These are phyloP conservation scores for Tenebrio molitor DNA, from an alignment of 1,140 invertebrate genomes.

Conservation along the genomic window DNA sequence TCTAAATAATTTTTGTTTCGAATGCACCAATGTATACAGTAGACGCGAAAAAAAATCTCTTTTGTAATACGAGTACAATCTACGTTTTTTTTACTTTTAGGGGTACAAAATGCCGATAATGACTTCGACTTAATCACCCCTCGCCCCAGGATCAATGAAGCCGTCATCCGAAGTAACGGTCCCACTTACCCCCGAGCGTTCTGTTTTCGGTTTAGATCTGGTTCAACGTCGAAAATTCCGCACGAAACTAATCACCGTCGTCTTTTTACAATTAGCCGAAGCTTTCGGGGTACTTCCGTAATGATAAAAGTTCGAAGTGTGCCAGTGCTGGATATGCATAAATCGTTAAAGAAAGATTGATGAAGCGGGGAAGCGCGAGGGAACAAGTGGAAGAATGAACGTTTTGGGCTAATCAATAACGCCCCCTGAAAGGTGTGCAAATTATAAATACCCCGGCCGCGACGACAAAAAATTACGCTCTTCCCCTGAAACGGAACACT, in stretches of 20 bases:
- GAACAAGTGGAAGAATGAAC: conserved; percentile 25
- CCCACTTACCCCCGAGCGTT: too few relatives aligned
- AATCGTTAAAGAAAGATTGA: conserved; percentile 49
- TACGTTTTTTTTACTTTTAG: too few relatives aligned
- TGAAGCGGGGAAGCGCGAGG: conserved; percentile 17
- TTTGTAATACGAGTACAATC: too few relatives aligned
- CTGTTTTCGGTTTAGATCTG: too few relatives aligned
- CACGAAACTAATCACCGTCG: conserved; percentile 2
- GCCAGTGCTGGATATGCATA: conserved; percentile 43
- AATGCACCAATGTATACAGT: too few relatives aligned
- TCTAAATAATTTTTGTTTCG: too few relatives aligned
- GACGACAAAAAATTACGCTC: conserved; percentile 10
- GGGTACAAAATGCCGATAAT: too few relatives aligned
- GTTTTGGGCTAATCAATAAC: conserved; percentile 43
- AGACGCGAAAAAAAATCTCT: too few relatives aligned
- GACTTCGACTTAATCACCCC: neutral
- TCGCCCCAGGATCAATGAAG: neutral
- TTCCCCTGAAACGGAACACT: neutral
- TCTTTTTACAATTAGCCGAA: conserved; percentile 23
- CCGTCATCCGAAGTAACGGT: too few relatives aligned
- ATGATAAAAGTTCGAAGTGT: conserved; percentile 50
- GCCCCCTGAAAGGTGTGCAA: conserved; percentile 7
- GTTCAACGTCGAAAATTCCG: neutral
- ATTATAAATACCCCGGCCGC: conserved; percentile 23
- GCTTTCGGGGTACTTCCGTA: conserved; percentile 43